Conservation (phyloP, 2,888 invertebrate genomes). For the Germaria angustata region DNA sequence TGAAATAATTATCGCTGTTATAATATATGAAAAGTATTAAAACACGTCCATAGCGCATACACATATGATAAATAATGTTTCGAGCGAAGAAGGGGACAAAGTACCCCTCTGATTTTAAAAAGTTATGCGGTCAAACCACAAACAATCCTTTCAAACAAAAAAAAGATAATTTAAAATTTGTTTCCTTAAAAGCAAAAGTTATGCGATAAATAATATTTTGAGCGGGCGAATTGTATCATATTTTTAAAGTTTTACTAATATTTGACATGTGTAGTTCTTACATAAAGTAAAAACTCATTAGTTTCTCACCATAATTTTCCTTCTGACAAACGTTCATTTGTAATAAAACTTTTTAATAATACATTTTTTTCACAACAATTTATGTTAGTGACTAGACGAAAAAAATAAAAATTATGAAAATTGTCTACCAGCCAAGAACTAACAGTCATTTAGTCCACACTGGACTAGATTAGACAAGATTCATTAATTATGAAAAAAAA, state of each 20-base stretch:
- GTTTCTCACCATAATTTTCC: neutral
- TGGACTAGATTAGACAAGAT: constrained; percentile 41
- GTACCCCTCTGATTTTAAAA: no score
- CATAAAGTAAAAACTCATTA: neutral
- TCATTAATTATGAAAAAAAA: constrained; percentile 1
- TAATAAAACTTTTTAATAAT: neutral
- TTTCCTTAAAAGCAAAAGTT: no score
- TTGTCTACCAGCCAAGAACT: neutral
- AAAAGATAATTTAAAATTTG: no score
- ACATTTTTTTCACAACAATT: neutral
- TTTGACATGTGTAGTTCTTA: neutral
- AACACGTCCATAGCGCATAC: constrained; percentile 79
- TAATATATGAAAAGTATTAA: constrained; percentile 79
- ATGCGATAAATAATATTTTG: no score
- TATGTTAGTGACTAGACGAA: constrained; percentile 31
- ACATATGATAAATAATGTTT: no score
- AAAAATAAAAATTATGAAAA: neutral
- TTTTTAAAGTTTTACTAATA: neutral
- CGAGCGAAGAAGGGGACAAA: no score
- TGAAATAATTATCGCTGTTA: constrained; percentile 81
- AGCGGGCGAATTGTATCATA: no score
- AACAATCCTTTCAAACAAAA: no score
- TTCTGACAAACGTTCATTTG: neutral
- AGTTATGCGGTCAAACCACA: no score
- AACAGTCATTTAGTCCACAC: constrained; percentile 7